phyloP scores from a whole-genome alignment of 2,888 invertebrate genomes.

The Anthrax anthrax region DNA sequence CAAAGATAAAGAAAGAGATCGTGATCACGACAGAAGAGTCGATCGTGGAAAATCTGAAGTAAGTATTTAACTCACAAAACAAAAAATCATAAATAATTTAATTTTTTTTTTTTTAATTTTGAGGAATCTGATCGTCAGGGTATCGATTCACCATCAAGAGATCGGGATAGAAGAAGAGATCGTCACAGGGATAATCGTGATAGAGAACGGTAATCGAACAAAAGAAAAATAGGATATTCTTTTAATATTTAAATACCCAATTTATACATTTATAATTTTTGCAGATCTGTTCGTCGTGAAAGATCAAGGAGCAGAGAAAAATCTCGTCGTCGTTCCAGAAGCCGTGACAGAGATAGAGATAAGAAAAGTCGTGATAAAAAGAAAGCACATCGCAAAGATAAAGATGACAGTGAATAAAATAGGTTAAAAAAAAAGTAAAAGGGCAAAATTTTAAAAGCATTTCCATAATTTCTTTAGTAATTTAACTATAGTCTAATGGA shows the following conservation, averaged over 20 bases:
- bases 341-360: conserved; percentile 44
- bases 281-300: conserved; percentile 22
- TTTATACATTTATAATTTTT: conserved; percentile 8
- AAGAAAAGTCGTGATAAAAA: conserved; percentile 54
- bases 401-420: conserved; percentile 55
- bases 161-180: conserved; percentile 23
- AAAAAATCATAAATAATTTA: no score
- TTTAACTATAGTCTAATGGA: no score
- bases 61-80: background rate
- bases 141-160: conserved; percentile 10
- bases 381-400: conserved; percentile 55
- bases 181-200: conserved; percentile 25
- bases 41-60: conserved; percentile 39
- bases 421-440: no score
- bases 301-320: conserved; percentile 53
- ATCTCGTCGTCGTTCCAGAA: conserved; percentile 48
- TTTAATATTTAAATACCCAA: no score
- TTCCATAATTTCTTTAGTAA: no score
- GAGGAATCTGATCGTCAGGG: conserved; percentile 7
- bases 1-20: background rate
- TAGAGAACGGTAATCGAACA: conserved; percentile 22
- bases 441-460: no score
- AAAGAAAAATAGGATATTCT: no score
- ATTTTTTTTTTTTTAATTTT: background rate
- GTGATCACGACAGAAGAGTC: conserved; percentile 1